Percentiles rank a stretch among this genome's conserved stretches.
phyloP scores from a whole-genome alignment of 2,888 invertebrate genomes.

The Melinaea menophilus region DNA sequence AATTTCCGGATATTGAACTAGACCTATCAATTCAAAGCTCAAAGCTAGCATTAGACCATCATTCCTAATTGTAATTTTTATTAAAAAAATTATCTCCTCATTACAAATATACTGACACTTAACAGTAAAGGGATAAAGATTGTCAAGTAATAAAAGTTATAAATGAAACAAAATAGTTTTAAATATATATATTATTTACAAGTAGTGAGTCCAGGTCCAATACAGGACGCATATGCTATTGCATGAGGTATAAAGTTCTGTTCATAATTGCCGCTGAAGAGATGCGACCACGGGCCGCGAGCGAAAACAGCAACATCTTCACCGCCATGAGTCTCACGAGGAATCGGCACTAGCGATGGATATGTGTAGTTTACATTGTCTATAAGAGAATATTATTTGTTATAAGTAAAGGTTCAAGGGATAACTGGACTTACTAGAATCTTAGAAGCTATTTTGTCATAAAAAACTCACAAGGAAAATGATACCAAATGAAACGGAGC shows the following conservation, averaged over 20 bases:
- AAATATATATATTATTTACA: slow-evolving; percentile 47
- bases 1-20: no score
- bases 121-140: no score
- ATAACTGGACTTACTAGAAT: no score
- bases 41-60: no score
- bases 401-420: neutral
- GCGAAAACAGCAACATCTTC: slow-evolving; percentile 90
- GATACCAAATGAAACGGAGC: no score
- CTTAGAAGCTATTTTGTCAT: no score
- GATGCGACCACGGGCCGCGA: slow-evolving; percentile 86
- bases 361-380: slow-evolving; percentile 69
- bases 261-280: slow-evolving; percentile 88
- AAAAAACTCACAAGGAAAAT: no score
- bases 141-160: no score
- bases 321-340: slow-evolving; percentile 84
- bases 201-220: slow-evolving; percentile 78
- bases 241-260: slow-evolving; percentile 88
- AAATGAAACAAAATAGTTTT: neutral
- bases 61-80: no score
- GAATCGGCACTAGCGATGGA: slow-evolving; percentile 80
- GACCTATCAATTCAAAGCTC: no score
- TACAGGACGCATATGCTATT: slow-evolving; percentile 84
- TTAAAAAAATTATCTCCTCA: no score
- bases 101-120: no score
- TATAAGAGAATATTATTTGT: slow-evolving; percentile 42